phyloP scores from a whole-genome alignment of 2,113 vertebrate species.

The Lagenorhynchus albirostris region DNA sequence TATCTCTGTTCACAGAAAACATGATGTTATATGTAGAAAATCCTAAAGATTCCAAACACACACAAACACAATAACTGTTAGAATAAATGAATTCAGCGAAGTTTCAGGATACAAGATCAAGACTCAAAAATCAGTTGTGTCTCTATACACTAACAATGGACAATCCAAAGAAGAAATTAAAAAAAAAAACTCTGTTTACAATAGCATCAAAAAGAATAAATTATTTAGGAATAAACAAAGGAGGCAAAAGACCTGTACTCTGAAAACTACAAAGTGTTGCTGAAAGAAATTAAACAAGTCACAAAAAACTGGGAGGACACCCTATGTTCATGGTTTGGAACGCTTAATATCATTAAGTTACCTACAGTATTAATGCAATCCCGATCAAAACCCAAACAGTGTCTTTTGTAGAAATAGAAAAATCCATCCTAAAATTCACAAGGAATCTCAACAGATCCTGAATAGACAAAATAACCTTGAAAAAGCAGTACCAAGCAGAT shows the following conservation, averaged over 20 bases:
- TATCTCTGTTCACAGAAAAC: neutral
- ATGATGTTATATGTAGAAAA: neutral
- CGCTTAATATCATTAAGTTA: neutral
- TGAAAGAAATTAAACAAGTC: neutral
- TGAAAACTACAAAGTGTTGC: neutral
- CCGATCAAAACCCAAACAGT: neutral
- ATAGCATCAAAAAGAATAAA: neutral
- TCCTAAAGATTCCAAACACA: neutral
- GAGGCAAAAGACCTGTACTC: neutral
- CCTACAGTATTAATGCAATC: neutral
- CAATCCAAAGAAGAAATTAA: neutral
- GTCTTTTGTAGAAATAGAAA: neutral
- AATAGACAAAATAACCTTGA: neutral
- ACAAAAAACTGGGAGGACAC: neutral
- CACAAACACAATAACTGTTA: neutral
- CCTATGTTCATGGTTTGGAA: neutral
- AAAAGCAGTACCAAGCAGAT: neutral
- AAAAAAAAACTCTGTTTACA: neutral
- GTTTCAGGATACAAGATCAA: neutral
- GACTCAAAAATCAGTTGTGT: neutral
- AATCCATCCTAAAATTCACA: neutral
- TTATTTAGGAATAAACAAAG: neutral
- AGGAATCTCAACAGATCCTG: neutral
- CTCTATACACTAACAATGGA: neutral
- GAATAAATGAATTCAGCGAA: neutral